Conservation (phyloP, 2,797 vertebrate genomes). For the Gadopsis marmoratus region DNA sequence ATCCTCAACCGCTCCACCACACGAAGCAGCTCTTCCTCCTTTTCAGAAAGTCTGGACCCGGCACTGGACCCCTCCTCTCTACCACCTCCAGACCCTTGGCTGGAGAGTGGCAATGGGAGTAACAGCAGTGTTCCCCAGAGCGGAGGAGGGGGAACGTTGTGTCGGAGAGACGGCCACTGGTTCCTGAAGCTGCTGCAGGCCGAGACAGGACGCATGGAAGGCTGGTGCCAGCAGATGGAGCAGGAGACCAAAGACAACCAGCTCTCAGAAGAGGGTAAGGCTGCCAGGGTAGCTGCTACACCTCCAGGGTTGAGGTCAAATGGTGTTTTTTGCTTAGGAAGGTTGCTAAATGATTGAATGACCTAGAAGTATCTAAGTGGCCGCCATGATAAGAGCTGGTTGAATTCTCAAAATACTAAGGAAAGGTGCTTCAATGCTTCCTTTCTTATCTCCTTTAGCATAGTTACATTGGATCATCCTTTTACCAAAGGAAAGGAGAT, state of each 20-base stretch:
- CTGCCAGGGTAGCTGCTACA: background rate
- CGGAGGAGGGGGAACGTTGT: slow-evolving; percentile 77
- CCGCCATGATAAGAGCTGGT: too few relatives aligned
- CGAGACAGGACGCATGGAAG: slow-evolving; percentile 95
- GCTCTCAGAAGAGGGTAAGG: slow-evolving; percentile 96
- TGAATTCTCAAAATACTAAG: too few relatives aligned
- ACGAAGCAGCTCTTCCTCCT: slow-evolving; percentile 94
- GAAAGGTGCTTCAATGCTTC: too few relatives aligned
- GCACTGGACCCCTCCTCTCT: slow-evolving; percentile 95
- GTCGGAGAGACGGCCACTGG: slow-evolving; percentile 96
- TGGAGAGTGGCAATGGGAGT: slow-evolving; percentile 91
- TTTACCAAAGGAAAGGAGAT: too few relatives aligned
- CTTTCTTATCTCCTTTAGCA: too few relatives aligned
- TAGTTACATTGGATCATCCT: too few relatives aligned
- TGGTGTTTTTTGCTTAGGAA: too few relatives aligned
- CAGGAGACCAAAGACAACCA: slow-evolving; percentile 98
- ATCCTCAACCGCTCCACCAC: slow-evolving; percentile 90
- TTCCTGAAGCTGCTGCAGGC: slow-evolving; percentile 98
- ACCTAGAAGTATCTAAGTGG: too few relatives aligned
- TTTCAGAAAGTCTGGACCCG: slow-evolving; percentile 95
- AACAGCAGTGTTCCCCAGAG: slow-evolving; percentile 77
- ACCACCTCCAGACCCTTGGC: slow-evolving; percentile 97
- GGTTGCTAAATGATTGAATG: too few relatives aligned
- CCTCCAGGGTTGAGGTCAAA: background rate
- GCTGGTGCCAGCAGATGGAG: slow-evolving; percentile 99